Base-by-base conservation (phyloP, 2,888 invertebrate genomes). In the Amiota minor region DNA sequence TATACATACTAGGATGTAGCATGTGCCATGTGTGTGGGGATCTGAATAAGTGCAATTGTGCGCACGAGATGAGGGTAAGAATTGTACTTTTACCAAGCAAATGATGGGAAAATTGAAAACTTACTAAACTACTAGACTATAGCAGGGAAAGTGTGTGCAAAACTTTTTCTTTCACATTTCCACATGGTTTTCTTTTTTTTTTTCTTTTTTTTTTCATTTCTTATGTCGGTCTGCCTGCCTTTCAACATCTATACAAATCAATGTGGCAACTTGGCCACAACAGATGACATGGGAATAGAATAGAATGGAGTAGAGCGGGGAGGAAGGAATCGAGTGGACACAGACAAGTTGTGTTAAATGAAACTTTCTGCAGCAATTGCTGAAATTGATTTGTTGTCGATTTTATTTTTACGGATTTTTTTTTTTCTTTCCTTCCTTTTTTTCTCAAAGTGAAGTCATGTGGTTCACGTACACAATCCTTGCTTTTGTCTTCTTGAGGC, bases 321-420 rank as follows among this genome's bases (percentile, higher is more conserved):
- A 11, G 3, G 20, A 56, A 16, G 16, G 56, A 14, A n/a, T 50
- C 23, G 45, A 16, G 18, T 47, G 46, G n/a, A 11, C 71, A 12
- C 71, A 53, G 75, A 68, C 67, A 68, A 68, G 53, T 68, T 53
- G 75, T 72, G 67, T 69, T 68, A 70, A 75, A 23, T 72, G 72
- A 70, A 70, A 77, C 79, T 83, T 83, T 86, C 83, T 85, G 87
- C 83, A 81, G 86, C 86, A 86, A 80, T 81, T 78, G 85, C 84
- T 86, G 80, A 86, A 86, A 85, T 85, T 83, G 83, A 83, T 83
- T 83, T 83, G 83, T 86, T 83, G 83, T 83, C 85, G 85, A 86
- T 83, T 81, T 83, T 80, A 75, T 79, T 78, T 75, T 70, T 70
- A 69, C 70, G 56, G 56, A 47, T 49, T 50, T 71, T 49, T 35